Base-by-base conservation (phyloP, 2,113 vertebrate species). In the Neopipo cinnamomea region DNA sequence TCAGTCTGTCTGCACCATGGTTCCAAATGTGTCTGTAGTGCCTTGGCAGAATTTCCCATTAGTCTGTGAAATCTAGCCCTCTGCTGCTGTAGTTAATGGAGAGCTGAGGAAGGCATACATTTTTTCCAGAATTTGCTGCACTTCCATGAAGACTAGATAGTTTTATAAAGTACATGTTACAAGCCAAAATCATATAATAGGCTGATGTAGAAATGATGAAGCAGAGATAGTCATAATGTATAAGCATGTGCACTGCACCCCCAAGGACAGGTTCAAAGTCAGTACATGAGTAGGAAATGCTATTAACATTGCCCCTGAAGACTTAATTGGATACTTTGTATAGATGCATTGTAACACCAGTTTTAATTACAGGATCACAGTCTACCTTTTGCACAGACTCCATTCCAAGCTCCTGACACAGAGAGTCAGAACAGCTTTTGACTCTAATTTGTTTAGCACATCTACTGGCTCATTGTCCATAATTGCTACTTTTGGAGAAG, bases 351-450 rank as follows among this genome's bases (percentile, higher is more conserved):
- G 33, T 89, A 94, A 53, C 17, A 71, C 65, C 72, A 55, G 42
- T 85, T 73, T 77, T 96, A 97, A 97, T 96, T 90, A 94, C 59
- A 93, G 75, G 82, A 76, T 85, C 33, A 44, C 35, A 35, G 65
- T 78, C 58, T 82, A 30, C 87, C 79, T 88, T 87, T 92, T 65
- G 44, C n/a, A 6, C 1, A 14, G 67, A 84, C 65, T 71, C 72
- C 55, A 58, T 94, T 94, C 85, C 93, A 80, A 79, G 18, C 53
- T 91, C 50, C 85, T 95, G 91, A 82, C 61, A 55, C 65, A 88
- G 30, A 50, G 52, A 96, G 67, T 88, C 67, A 80, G 59, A 74
- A 71, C 11, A 77, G 62, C 39, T 84, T 82, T 61, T 77, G 37
- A 31, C 46, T 94, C 83, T 68, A 79, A 82, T 88, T 53, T 85